phyloP scores from a whole-genome alignment of 2,888 invertebrate species.

The Orchesellides sinensis region DNA sequence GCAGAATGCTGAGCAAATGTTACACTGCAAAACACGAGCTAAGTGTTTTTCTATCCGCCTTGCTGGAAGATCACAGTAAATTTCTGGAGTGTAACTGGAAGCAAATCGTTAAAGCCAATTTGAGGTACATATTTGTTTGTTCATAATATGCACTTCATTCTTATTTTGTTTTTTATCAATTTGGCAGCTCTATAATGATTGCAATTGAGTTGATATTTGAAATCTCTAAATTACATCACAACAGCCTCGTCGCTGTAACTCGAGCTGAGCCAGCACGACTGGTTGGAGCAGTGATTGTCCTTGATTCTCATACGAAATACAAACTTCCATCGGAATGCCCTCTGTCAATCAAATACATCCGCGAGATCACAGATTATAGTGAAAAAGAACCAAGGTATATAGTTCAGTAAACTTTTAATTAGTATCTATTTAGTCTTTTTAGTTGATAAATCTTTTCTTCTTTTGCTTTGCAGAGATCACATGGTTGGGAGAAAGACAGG shows the following conservation, averaged over 20 bases:
- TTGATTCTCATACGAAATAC: conserved; percentile 34
- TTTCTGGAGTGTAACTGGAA: conserved; percentile 38
- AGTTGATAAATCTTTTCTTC: neutral
- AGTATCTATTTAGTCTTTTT: no score
- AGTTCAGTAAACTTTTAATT: no score
- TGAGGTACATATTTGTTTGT: conserved; percentile 22
- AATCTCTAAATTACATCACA: no score
- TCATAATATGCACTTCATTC: no score
- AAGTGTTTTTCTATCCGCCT: neutral
- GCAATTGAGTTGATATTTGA: no score
- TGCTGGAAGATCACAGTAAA: conserved; percentile 12
- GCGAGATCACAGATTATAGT: conserved; percentile 12
- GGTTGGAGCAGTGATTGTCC: conserved; percentile 19
- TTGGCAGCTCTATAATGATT: no score
- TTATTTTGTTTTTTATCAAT: no score
- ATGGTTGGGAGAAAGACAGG: conserved; percentile 49
- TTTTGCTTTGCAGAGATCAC: conserved; percentile 5
- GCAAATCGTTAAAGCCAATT: conserved; percentile 24
- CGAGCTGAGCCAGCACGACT: neutral
- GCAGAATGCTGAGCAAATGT: conserved; percentile 30
- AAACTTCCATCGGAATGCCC: conserved; percentile 13
- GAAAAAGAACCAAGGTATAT: conserved; percentile 54
- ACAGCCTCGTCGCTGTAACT: conserved; percentile 16
- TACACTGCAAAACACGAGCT: conserved; percentile 1
- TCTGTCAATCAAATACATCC: conserved; percentile 14